phyloP scores from a whole-genome alignment of 2,888 invertebrate species.

The Ypsolopha scabrella region DNA sequence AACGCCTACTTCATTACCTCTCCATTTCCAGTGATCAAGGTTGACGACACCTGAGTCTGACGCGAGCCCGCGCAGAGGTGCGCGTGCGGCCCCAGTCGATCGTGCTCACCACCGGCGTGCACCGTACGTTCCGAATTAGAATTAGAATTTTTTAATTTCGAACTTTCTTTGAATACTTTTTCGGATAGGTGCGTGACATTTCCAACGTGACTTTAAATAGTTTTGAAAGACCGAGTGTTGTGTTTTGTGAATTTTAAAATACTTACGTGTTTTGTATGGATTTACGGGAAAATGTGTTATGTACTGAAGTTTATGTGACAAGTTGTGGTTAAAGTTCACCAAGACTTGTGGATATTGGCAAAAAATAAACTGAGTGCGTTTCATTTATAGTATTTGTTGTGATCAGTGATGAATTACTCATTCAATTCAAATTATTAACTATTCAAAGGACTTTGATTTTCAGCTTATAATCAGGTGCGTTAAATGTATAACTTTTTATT shows the following conservation, averaged over 20 bases:
- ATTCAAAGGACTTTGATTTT: too few species aligned
- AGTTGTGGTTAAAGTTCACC: slow-evolving; percentile 47
- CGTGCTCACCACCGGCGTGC: slow-evolving; percentile 46
- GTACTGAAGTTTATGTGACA: slow-evolving; percentile 36
- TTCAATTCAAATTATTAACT: too few species aligned
- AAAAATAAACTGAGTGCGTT: slow-evolving; percentile 5
- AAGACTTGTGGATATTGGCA: slow-evolving; percentile 21
- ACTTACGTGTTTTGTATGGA: neutral
- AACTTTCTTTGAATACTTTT: slow-evolving; percentile 27
- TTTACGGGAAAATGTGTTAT: slow-evolving; percentile 19
- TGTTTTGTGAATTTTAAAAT: neutral
- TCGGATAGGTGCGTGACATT: neutral
- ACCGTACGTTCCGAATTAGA: slow-evolving; percentile 29
- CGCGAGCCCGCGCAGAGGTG: slow-evolving; percentile 37
- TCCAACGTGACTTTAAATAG: neutral
- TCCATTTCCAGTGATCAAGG: slow-evolving; percentile 23
- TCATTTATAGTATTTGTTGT: slow-evolving; percentile 11
- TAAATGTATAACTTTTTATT: neutral
- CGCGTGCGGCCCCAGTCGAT: slow-evolving; percentile 60
- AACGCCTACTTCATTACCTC: neutral
- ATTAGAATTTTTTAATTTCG: slow-evolving; percentile 26
- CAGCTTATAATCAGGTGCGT: neutral
- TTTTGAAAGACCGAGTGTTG: neutral
- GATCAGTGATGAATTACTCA: slow-evolving; percentile 15
- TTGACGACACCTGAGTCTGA: slow-evolving; percentile 32